A percentile compares a stretch with the other conserved stretches of the same genome.
Evolutionary conservation across 2,888 invertebrate genomes (phyloP).

Genomic region (Andrena haemorrhoa): DNA sequence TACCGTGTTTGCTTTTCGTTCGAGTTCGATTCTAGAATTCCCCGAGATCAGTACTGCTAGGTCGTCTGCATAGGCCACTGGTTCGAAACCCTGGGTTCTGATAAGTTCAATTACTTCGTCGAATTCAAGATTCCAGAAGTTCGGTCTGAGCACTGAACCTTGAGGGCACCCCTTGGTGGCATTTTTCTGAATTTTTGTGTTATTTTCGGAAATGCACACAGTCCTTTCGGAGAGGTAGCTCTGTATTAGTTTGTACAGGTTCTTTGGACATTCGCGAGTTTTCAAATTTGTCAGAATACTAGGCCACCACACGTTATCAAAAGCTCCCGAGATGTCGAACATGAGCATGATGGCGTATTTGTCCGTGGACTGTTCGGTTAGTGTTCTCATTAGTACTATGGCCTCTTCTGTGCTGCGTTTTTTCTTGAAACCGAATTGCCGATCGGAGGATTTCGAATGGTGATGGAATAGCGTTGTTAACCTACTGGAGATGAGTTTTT

Average conservation of each 20-base stretch:
- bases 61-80: no score
- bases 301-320: no score
- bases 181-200: neutral
- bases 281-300: neutral
- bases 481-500: slow-evolving; percentile 2
- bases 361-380: no score
- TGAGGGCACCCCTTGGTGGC: slow-evolving; percentile 55
- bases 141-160: slow-evolving; percentile 52
- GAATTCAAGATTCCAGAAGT: slow-evolving; percentile 44
- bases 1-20: no score
- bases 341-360: no score
- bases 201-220: neutral
- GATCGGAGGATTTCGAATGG: no score
- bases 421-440: no score
- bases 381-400: no score
- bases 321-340: slow-evolving; percentile 8
- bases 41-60: no score
- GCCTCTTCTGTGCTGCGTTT: no score
- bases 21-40: no score
- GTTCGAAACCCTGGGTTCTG: neutral
- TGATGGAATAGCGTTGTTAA: neutral
- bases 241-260: neutral
- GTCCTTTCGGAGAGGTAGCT: slow-evolving; percentile 16
- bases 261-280: neutral
- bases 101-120: slow-evolving; percentile 4